phyloP scores from a whole-genome alignment of 2,797 vertebrate species.

The Neopelma chrysocephalum region DNA sequence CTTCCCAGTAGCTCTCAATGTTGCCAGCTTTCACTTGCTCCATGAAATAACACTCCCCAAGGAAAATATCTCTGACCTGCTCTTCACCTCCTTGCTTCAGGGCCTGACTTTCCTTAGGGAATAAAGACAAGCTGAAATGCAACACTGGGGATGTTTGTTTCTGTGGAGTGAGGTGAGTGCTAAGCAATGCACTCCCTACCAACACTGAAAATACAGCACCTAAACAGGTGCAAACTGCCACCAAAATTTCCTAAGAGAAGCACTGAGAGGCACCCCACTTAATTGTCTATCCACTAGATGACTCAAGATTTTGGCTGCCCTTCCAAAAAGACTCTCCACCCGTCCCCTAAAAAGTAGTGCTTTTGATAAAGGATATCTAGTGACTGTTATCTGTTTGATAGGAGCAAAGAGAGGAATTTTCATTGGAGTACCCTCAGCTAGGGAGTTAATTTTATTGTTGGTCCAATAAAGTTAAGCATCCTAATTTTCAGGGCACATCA shows the following conservation, averaged over 20 bases:
- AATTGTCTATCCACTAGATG: too few relatives aligned
- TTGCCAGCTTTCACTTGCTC: background rate
- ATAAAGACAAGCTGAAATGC: background rate
- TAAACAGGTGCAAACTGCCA: background rate
- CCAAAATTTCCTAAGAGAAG: background rate
- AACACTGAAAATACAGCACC: background rate
- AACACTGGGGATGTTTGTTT: background rate
- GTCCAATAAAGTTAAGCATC: background rate
- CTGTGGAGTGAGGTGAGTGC: background rate
- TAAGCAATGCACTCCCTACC: background rate
- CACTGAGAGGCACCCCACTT: too few relatives aligned
- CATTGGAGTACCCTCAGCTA: background rate
- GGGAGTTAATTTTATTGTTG: background rate
- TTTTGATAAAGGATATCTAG: background rate
- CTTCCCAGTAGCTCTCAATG: background rate
- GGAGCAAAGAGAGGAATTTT: background rate
- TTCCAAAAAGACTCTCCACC: background rate
- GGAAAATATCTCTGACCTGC: constrained; percentile 31
- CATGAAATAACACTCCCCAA: background rate
- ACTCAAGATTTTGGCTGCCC: background rate
- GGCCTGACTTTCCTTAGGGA: background rate
- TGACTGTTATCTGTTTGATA: background rate
- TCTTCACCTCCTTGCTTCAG: background rate
- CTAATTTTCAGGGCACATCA: background rate
- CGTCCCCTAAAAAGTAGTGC: background rate